Conservation (phyloP, 2,797 vertebrate genomes). For the Enteromius afrohamiltoni region DNA sequence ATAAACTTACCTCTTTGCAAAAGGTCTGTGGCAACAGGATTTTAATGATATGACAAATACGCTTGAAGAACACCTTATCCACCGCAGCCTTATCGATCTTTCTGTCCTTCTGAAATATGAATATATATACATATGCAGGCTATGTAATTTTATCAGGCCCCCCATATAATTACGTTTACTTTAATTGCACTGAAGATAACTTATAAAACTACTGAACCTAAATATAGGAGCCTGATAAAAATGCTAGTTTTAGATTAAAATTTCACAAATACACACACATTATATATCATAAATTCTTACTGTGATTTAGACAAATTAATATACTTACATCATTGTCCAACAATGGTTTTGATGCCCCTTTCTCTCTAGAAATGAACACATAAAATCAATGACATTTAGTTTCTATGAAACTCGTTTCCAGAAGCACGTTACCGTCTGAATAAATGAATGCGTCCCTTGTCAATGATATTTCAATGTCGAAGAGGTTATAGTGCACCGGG, state of each 20-base stretch:
- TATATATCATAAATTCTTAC: background rate
- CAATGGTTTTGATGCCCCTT: conserved; percentile 15
- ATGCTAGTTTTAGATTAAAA: too few species aligned
- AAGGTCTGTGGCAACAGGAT: conserved; percentile 81
- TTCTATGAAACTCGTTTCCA: background rate
- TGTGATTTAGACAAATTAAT: background rate
- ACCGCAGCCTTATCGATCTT: conserved; percentile 81
- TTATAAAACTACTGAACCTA: too few species aligned
- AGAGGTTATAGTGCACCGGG: conserved; percentile 5
- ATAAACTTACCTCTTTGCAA: conserved; percentile 81
- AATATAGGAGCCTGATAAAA: too few species aligned
- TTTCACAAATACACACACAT: too few species aligned
- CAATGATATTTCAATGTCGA: conserved; percentile 47
- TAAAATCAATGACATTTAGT: background rate
- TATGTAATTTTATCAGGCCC: too few species aligned
- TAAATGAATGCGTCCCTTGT: background rate
- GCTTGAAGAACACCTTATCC: conserved; percentile 81
- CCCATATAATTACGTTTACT: too few species aligned
- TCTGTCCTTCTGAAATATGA: conserved; percentile 73
- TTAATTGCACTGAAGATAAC: too few species aligned
- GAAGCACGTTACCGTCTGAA: background rate
- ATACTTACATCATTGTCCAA: conserved; percentile 79
- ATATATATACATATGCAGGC: background rate
- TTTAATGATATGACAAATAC: conserved; percentile 79
- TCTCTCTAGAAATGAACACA: conserved; percentile 27